Base-by-base conservation (phyloP, 2,888 invertebrate species). In the Aricia artaxerxes region DNA sequence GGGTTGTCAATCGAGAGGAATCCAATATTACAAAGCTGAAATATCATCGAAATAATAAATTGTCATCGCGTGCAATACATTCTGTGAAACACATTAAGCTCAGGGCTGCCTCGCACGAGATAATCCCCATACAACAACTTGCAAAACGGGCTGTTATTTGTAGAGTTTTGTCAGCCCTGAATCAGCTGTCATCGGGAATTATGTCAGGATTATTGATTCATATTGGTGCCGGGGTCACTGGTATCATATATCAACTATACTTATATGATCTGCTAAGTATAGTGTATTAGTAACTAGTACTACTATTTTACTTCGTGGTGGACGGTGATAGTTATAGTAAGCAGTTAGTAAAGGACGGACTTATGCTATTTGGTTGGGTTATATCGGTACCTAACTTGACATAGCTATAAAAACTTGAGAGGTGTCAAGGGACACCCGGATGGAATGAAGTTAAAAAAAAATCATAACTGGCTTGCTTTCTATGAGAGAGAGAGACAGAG, bases 141-240 rank as follows among this genome's bases (percentile, higher is more conserved):
- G 24, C 24, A 7, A 24, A 24, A 4, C 2, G 24, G 2, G 79
- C 53, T 81, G 44, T 9, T 81, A 80, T 80, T 80, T 24, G 24
- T 72, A 7, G 64, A 24, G 31, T 24, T 31, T 35, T 69, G 64
- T 24, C 64, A 69, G 31, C 64, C 64, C 64, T 69, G 64, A 31
- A 7, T 35, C 64, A 69, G 64, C 64, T 69, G 64, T 35, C 64
- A 69, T 69, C 64, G 11, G 64, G 35, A 69, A 69, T 69, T 69
- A 69, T 69, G 64, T 69, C 64, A 69, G 64, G 64, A 69, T 35
- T 69, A 69, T 69, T 69, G 64, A 69, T 69, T 69, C 64, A 35
- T 31, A 69, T 69, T 11, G 31, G 31, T 13, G 31, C 61, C 64
- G 64, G 31, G 64, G 35, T 44, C 75, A 53, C 13, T 75, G 73